These are phyloP conservation scores for Muscidifurax raptorellus DNA, from an alignment of 1,140 invertebrate genomes.

Conservation along the genomic window DNA sequence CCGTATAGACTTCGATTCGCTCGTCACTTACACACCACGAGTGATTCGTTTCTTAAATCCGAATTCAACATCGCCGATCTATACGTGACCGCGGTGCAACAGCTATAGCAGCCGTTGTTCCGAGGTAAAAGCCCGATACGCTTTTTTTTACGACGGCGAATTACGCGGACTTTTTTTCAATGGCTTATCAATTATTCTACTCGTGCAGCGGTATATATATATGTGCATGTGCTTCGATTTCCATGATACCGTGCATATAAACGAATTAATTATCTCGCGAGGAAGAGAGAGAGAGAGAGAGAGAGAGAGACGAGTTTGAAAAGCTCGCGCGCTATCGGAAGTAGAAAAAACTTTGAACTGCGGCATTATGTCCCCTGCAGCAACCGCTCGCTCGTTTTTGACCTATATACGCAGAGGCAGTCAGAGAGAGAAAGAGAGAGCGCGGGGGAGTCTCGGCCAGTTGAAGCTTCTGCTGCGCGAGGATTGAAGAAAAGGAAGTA, in stretches of 20 bases:
- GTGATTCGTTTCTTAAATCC: slow-evolving; percentile 36
- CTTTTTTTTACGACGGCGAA: background rate
- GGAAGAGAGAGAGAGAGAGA: too few species aligned
- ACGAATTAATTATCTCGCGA: background rate
- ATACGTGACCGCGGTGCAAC: background rate
- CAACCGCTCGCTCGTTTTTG: background rate
- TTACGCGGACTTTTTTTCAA: too few species aligned
- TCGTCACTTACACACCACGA: slow-evolving; percentile 33
- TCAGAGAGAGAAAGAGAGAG: too few species aligned
- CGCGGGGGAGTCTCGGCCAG: background rate
- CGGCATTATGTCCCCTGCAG: background rate
- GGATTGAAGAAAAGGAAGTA: slow-evolving; percentile 18
- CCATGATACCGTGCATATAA: background rate
- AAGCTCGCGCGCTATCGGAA: slow-evolving; percentile 1
- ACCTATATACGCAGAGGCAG: background rate
- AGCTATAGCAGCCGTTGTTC: background rate
- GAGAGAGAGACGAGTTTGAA: background rate
- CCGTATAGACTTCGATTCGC: slow-evolving; percentile 36
- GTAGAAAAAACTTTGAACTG: slow-evolving; percentile 6
- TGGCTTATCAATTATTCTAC: too few species aligned
- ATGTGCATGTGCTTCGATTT: too few species aligned
- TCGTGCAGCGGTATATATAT: too few species aligned
- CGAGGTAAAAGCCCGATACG: background rate
- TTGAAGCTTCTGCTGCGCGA: background rate
- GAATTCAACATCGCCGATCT: slow-evolving; percentile 30